Base-by-base conservation (phyloP, 1,140 invertebrate genomes). In the Bathynomus jamesi region DNA sequence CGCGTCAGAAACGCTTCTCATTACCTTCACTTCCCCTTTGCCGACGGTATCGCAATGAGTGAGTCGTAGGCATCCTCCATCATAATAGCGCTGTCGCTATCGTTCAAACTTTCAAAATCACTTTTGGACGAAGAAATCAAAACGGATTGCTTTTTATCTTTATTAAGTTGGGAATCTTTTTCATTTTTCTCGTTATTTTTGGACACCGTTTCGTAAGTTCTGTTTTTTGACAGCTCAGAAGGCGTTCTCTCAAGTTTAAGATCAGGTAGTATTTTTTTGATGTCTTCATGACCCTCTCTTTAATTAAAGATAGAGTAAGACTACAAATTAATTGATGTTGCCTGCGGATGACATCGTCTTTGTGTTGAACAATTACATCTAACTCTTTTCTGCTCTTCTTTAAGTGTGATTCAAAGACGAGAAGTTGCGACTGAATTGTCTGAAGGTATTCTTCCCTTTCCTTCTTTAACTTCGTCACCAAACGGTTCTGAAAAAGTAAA, bases 301-400 rank as follows among this genome's bases (percentile, higher is more conserved):
- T 28, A 8, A 4, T 4, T 10, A 74, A 65, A 29, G 72, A 72
- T 17, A 67, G 61, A 3, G 76, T 69, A 65, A 93, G 82, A 4
- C 86, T 86, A 78, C 90, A 87, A 61, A 95, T 94, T 53, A 90
- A 86, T 80, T 89, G 87, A 79, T 93, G 90, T 80, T 93, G 92
- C 29, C 89, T 84, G 70, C 88, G 84, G 60, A 94, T 93, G 65
- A 92, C 89, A 13, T 88, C 85, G 79, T 94, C 92, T 69, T 91
- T 85, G 68, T 92, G 85, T 31, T 87, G 86, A 27, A 94, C 82
- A 78, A 90, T 86, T 40, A 85, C 86, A 65, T 88, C 85, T 76
- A 95, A 92, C 79, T 93, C 90, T 78, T 91, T 91, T 81, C 94
- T 92, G 80, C 94, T 93, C 64, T 90, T 86, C 74, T 91, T 90